Evolutionary conservation across 37 sponge, comb jelly and placozoan species (phyloP), one percentile per base, ranked within the genome.

Genomic region (Tethya wilhelma): DNA sequence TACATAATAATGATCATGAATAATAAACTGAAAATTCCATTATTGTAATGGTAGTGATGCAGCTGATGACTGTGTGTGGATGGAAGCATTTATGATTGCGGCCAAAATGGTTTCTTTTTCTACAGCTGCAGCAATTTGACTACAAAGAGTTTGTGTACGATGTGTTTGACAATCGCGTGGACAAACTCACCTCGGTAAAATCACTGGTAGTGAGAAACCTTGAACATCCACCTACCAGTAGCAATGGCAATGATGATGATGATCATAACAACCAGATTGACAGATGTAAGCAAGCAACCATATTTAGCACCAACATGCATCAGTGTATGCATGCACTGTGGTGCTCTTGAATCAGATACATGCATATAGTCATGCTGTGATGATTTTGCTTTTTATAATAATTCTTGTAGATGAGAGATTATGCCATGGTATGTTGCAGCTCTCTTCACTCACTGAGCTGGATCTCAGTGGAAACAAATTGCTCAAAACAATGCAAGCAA

Each of bases 371-470:
- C n/a, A n/a, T n/a, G n/a, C n/a, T n/a, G n/a, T n/a, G n/a, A n/a
- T 7, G 29, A 23, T 23, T 60, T 26, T 9, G 23, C 23, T 58
- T 58, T 3, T 58, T 4, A 58, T 58, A 28, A 58, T 58, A 58
- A 28, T 60, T 60, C 12, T 22, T 64, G 32, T 12, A 69, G 69
- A 69, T 69, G n/a, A 41, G n/a, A 29, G 36, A 7, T 25, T 83
- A 57, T 49, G 41, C 31, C 25, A 79, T 43, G 73, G 79, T 19
- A 72, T 83, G 5, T 30, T 67, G 30, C 89, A 89, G 42, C 59
- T 78, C 19, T 53, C 53, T 14, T 69, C 33, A 43, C 57, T 89
- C 25, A 38, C 65, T n/a, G 84, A 89, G 32, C 44, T 89, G 34
- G 79, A 89, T 29, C 44, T 89, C 22, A 53, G 44, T 41, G 44